Evolutionary conservation across 2,888 invertebrate genomes (phyloP).

Genomic region (Osedax fenrisi): DNA sequence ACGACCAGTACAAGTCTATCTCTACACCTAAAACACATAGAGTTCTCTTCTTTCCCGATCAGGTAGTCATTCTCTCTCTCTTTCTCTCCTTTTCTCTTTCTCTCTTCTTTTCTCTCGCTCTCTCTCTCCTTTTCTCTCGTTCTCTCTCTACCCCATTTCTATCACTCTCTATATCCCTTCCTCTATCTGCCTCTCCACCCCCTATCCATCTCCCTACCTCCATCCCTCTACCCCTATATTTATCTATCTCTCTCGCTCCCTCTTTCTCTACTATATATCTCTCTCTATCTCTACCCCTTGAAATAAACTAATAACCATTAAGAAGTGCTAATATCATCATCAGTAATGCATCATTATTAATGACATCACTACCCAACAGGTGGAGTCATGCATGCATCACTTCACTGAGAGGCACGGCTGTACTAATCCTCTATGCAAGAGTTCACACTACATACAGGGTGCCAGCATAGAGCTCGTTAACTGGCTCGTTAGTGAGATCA

Average conservation of each 20-base stretch:
- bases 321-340: background rate
- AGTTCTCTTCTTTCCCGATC: no score
- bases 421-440: background rate
- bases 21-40: no score
- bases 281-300: background rate
- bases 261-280: background rate
- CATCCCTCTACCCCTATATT: background rate
- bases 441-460: background rate
- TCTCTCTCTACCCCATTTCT: background rate
- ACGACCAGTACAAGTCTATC: no score
- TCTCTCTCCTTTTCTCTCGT: background rate
- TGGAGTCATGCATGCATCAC: background rate
- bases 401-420: background rate
- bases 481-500: background rate
- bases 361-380: no score
- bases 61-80: no score
- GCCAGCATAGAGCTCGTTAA: background rate
- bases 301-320: background rate
- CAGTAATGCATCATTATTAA: background rate
- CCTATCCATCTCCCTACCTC: background rate
- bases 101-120: background rate
- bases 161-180: background rate
- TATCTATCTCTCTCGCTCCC: background rate
- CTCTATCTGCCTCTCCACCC: background rate
- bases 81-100: no score